These are phyloP conservation scores for Campylomormyrus numenius DNA, from an alignment of 2,113 vertebrate genomes.

Conservation along the genomic window DNA sequence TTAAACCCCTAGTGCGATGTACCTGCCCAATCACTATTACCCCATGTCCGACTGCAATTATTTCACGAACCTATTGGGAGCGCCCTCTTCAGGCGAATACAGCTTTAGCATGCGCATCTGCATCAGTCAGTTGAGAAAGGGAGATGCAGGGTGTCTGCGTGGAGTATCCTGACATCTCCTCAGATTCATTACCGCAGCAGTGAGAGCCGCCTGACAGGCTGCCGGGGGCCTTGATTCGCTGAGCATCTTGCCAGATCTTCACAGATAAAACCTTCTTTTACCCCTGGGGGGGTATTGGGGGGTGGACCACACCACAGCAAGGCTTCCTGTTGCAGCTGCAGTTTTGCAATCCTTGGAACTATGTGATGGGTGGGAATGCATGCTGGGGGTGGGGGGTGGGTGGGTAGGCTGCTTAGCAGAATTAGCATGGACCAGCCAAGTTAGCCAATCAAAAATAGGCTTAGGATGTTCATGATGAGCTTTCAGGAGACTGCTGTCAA, in stretches of 20 bases:
- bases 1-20: neutral
- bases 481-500: neutral
- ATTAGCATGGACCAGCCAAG: neutral
- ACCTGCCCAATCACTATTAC: neutral
- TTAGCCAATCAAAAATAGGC: neutral
- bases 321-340: neutral
- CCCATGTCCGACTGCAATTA: neutral
- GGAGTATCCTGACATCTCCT: neutral
- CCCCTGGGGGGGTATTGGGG: neutral
- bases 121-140: neutral
- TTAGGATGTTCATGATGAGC: neutral
- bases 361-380: neutral
- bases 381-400: neutral
- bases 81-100: neutral
- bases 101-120: neutral
- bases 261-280: neutral
- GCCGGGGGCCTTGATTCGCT: neutral
- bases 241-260: neutral
- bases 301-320: neutral
- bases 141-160: neutral
- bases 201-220: neutral
- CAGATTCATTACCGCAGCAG: neutral
- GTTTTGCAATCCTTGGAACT: neutral
- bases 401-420: neutral
- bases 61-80: neutral